phyloP scores from a whole-genome alignment of 2,797 vertebrate species.

The Mus caroli region DNA sequence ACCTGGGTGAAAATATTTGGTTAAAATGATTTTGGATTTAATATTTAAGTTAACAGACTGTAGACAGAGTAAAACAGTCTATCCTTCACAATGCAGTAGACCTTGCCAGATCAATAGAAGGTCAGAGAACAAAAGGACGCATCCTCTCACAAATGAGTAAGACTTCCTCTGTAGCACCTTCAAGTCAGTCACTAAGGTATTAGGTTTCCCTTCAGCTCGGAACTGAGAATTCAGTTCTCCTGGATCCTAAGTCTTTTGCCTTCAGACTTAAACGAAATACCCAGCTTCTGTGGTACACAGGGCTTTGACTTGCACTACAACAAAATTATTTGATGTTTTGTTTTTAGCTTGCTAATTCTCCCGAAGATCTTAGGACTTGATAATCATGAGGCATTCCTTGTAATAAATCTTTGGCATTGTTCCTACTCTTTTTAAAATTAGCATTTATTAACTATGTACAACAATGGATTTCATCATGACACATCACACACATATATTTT shows the following conservation, averaged over 20 bases:
- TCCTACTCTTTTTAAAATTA: background rate
- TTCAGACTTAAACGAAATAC: background rate
- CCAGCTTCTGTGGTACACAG: background rate
- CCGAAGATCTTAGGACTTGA: background rate
- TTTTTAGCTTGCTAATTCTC: background rate
- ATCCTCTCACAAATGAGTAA: background rate
- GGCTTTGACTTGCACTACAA: background rate
- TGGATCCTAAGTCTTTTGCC: background rate
- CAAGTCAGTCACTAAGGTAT: background rate
- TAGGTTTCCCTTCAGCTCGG: background rate
- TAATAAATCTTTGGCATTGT: background rate
- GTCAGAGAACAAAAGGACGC: background rate
- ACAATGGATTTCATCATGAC: background rate
- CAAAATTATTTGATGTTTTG: background rate
- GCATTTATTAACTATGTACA: background rate
- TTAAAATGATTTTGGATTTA: slow-evolving; percentile 7
- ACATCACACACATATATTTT: background rate
- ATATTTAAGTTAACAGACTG: background rate
- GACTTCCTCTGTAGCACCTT: background rate
- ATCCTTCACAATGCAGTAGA: background rate
- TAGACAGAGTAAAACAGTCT: background rate
- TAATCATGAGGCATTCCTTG: background rate
- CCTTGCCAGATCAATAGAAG: background rate
- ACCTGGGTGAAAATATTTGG: background rate
- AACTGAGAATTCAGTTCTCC: background rate